Base-by-base conservation (phyloP, 1,140 invertebrate species). In the Venturia canescens region DNA sequence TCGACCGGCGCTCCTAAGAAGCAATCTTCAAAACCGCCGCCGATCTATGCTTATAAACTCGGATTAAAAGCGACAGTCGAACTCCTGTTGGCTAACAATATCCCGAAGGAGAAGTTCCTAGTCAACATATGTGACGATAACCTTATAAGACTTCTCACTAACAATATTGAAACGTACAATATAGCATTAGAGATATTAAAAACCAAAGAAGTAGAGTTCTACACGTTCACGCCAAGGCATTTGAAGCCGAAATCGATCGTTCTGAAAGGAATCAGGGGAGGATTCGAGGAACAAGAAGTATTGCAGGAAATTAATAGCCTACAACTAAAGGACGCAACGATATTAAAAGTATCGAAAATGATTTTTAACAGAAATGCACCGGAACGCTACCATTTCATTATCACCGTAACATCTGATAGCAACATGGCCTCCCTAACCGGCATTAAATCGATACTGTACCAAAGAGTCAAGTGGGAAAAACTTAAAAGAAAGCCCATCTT, bases 161-260 rank as follows among this genome's bases (percentile, higher is more conserved):
- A 16, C 3, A 11, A 53, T 53, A 53, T 15, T 5, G 50, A 53
- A 3, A 53, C 50, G 3, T 53, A 53, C 15, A 53, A 15, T 53
- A 53, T 3, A 5, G 50, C 50, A 71, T 18, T 48, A 6, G 16
- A 21, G 29, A 16, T 53, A n/a, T n/a, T 53, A 3, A 53, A 53
- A 53, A 53, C 3, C 50, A 53, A 53, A 16, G 15, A 3, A 11
- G n/a, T 53, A 53, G 50, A 53, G 15, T 53, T 53, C n/a, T 53
- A 53, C n/a, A 53, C 50, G 50, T 53, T 5, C n/a, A 53, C 50
- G 2, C 77, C 77, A 9, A 34, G 53, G 9, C 77, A 78, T 15
- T 63, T 78, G 0, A 78, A 78, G 23, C 9, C 44, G 27, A 78
- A 78, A 69, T 67, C 77, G n/a, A 34, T 78, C 5, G 77, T 78